phyloP scores from a whole-genome alignment of 2,888 invertebrate species.

The Mechanitis messenoides region DNA sequence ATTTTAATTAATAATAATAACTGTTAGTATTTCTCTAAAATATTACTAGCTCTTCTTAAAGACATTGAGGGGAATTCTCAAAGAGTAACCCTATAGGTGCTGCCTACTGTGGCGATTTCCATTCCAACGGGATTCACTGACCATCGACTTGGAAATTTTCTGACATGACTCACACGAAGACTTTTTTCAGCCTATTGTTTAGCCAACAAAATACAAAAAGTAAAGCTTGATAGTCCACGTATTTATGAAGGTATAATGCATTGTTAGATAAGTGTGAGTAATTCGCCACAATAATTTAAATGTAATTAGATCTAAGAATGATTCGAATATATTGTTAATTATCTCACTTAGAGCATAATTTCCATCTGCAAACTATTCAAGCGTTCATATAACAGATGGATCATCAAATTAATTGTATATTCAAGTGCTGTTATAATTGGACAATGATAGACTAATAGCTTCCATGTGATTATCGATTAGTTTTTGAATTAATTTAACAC shows the following conservation, averaged over 20 bases:
- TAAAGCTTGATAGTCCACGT: too few relatives aligned
- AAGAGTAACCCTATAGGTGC: conserved; percentile 58
- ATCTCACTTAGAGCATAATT: conserved; percentile 17
- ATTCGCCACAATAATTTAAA: neutral
- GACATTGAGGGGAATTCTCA: conserved; percentile 26
- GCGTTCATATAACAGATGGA: conserved; percentile 28
- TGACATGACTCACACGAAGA: conserved; percentile 25
- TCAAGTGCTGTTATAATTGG: conserved; percentile 41
- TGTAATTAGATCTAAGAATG: neutral
- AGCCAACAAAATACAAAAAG: neutral
- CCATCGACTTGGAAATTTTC: conserved; percentile 29
- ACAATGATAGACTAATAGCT: conserved; percentile 42
- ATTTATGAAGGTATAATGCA: neutral
- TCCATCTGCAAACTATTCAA: conserved; percentile 26
- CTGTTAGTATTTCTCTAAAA: neutral
- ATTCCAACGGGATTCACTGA: conserved; percentile 31
- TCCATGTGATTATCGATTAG: conserved; percentile 36
- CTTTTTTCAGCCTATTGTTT: neutral
- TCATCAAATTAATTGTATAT: conserved; percentile 39
- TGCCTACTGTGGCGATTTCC: conserved; percentile 55
- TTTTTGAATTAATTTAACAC: too few relatives aligned
- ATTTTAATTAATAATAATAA: too few relatives aligned
- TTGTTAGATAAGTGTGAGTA: neutral
- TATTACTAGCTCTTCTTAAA: conserved; percentile 9
- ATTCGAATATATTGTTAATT: conserved; percentile 9